Base-by-base conservation (phyloP, 2,888 invertebrate species). In the Timema cristinae region DNA sequence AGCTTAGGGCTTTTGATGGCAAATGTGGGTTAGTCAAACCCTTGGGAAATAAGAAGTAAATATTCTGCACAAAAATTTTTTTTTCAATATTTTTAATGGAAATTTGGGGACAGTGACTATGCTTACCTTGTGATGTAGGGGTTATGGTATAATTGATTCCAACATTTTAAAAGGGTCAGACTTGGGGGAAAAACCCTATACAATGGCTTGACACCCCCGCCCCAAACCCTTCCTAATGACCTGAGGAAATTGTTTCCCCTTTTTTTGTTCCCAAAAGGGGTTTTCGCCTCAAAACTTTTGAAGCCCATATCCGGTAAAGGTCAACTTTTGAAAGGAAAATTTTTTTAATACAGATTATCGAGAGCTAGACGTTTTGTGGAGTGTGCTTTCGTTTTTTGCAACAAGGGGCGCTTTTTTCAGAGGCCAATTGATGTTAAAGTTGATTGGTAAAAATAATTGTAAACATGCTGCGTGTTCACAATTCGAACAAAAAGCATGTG, bases 331-430 rank as follows among this genome's bases (percentile, higher is more conserved):
- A 32, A 32, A 32, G 32, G 32, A 32, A 32, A 32, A 4, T 32
- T 1, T 1, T 63, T 63, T 63, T 16, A 63, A 6, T 63, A 63
- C 63, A 15, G 63, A 7, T 48, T 63, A 11, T 32, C 63, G 2
- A 63, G 63, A 1, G 63, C 63, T 48, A 8, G 63, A 1, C 63
- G 63, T 8, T 63, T 15, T 48, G 48, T 16, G 32, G 63, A 63
- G 13, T 63, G 63, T 13, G 32, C 63, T 15, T 15, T 63, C 32
- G 63, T 16, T 9, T 4, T 63, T 32, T 7, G 16, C 16, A 63
- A 63, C 63, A 63, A 63, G 6, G 6, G 63, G 63, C 63, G 63
- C 32, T 16, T 63, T 63, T 63, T 63, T 8, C 63, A 63, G 1
- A 32, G 54, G 54, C 54, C 54, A n/a, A 32, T 63, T 7, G 48